Percentiles rank a stretch among this genome's conserved stretches.
phyloP scores from a whole-genome alignment of 2,888 invertebrate genomes.

The Dorcus parallelipipedus region DNA sequence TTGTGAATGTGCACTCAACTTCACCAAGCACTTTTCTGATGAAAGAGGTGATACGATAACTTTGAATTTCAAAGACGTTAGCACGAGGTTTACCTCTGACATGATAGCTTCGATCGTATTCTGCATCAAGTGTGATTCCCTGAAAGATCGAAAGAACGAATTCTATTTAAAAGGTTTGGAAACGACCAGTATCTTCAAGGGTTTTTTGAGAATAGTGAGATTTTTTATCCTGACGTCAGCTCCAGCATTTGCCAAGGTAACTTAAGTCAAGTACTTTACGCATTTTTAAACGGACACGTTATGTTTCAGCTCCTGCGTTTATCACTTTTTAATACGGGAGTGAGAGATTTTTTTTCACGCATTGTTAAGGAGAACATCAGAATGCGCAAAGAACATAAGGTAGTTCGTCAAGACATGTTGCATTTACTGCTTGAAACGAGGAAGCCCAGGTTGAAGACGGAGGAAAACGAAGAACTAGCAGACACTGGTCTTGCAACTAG shows the following conservation, averaged over 20 bases:
- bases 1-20: slow-evolving; percentile 36
- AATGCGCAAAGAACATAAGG: slow-evolving; percentile 20
- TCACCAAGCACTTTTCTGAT: slow-evolving; percentile 29
- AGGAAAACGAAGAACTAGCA: slow-evolving; percentile 5
- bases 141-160: slow-evolving; percentile 38
- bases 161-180: slow-evolving; percentile 33
- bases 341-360: slow-evolving; percentile 29
- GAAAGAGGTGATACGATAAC: slow-evolving; percentile 17
- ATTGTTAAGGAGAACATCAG: slow-evolving; percentile 21
- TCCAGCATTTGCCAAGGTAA: no score
- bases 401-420: slow-evolving; percentile 45
- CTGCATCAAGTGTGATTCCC: slow-evolving; percentile 39
- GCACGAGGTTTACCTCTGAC: slow-evolving; percentile 40
- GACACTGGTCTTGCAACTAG: slow-evolving; percentile 25
- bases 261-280: no score
- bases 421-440: slow-evolving; percentile 54
- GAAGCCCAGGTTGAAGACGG: slow-evolving; percentile 30
- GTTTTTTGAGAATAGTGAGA: no score
- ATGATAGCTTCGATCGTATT: slow-evolving; percentile 42
- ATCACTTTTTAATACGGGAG: slow-evolving; percentile 40
- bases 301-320: slow-evolving; percentile 30
- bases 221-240: no score
- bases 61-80: slow-evolving; percentile 39
- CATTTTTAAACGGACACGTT: no score
- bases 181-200: no score